Evolutionary conservation across 2,888 invertebrate genomes (phyloP).

Genomic region (Napeogenes inachia): DNA sequence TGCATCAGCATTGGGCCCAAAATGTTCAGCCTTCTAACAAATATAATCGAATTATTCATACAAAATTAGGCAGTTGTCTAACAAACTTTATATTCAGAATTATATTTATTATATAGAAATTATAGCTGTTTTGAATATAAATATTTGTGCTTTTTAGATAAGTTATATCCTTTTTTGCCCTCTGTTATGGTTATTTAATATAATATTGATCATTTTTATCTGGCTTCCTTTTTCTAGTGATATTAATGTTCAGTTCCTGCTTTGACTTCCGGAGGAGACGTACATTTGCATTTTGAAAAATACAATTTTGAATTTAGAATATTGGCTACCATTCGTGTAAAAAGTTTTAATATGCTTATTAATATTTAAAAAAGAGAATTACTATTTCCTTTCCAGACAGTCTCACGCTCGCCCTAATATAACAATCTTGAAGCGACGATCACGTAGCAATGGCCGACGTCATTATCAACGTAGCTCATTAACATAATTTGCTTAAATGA

Average conservation of each 20-base stretch:
- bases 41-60: conserved; percentile 27
- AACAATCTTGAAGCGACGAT: conserved; percentile 14
- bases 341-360: neutral
- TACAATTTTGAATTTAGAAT: too few relatives aligned
- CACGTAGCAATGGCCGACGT: conserved; percentile 18
- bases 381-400: neutral
- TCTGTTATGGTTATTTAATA: too few relatives aligned
- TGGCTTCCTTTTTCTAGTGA: too few relatives aligned
- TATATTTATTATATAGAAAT: neutral
- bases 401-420: conserved; percentile 1
- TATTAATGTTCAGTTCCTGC: too few relatives aligned
- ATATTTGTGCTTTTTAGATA: too few relatives aligned
- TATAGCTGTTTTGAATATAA: too few relatives aligned
- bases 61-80: conserved; percentile 4
- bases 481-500: conserved; percentile 8
- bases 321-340: too few relatives aligned
- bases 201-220: too few relatives aligned
- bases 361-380: neutral
- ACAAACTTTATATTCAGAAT: conserved; percentile 13
- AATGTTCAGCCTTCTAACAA: conserved; percentile 30
- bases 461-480: conserved; percentile 25
- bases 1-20: conserved; percentile 30
- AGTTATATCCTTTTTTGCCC: too few relatives aligned
- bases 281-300: too few relatives aligned
- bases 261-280: too few relatives aligned